Evolutionary conservation across 2,113 vertebrate species (phyloP).

Genomic region (Plecturocebus donacophilus): DNA sequence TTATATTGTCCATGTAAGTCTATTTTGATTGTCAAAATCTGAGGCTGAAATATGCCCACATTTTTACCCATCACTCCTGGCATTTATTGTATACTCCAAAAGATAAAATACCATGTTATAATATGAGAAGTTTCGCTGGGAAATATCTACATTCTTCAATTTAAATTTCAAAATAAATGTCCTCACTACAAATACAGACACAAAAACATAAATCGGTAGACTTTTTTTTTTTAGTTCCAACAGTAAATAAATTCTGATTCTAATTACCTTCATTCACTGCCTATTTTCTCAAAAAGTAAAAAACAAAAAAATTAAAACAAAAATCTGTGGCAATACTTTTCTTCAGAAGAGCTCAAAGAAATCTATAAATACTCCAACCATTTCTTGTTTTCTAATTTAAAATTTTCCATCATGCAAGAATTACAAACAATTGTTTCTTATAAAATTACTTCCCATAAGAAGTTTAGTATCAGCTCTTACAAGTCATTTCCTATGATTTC

Average conservation of each 20-base stretch:
- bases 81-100: not conserved
- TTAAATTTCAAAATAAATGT: slow-evolving; percentile 25
- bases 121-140: not conserved
- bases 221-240: not conserved
- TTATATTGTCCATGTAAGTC: not conserved
- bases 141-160: slow-evolving; percentile 17
- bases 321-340: not conserved
- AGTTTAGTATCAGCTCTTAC: slow-evolving; percentile 55
- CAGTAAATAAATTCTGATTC: slow-evolving; percentile 23
- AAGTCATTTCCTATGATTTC: slow-evolving; percentile 72
- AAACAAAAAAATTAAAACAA: slow-evolving; percentile 2
- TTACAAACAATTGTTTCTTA: slow-evolving; percentile 65
- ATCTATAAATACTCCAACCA: slow-evolving; percentile 34
- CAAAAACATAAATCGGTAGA: not conserved
- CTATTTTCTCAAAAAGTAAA: not conserved
- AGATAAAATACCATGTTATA: not conserved
- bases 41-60: not conserved
- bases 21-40: slow-evolving; percentile 37
- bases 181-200: not conserved
- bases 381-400: slow-evolving; percentile 73
- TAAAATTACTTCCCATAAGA: slow-evolving; percentile 60
- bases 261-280: not conserved
- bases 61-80: not conserved
- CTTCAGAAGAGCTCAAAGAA: slow-evolving; percentile 50
- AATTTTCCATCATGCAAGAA: slow-evolving; percentile 21